Evolutionary conservation across 1,140 invertebrate genomes (phyloP), one percentile per base, ranked within the genome.

Genomic region (Nephotettix cincticeps): DNA sequence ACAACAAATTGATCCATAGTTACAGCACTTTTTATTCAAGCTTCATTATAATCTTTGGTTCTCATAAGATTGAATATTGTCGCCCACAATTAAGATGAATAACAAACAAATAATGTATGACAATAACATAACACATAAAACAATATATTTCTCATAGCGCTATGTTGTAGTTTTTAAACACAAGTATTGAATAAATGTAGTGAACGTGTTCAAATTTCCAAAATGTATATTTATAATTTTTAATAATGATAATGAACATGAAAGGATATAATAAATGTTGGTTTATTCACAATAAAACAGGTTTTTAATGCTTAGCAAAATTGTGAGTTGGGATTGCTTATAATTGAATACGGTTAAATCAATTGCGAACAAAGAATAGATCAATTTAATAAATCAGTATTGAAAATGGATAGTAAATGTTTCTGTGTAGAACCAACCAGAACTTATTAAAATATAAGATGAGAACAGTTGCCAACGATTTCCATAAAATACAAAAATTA

Each of bases 51-150:
- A 67, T 67, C 64, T 67, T 67, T 67, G 64, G 64, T 67, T 45
- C 28, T 32, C 63, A 32, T 29, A 43, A 19, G 40, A 14, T 67
- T 40, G 32, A 43, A 67, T 67, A 67, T 67, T 67, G 64, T 67
- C 64, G 64, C 64, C 40, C 64, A 67, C 64, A 65, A 67, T 67
- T 27, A 67, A 67, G 32, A 67, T 32, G 19, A 64, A 32, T 67
- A 67, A 67, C 64, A 67, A 65, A 65, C 64, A 45, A 67, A 43
- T 43, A 67, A 25, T 45, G 19, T 45, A 65, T 65, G 17, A 36
- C 32, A 65, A 23, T 65, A 28, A 63, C 29, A 13, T 11, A 25
- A 65, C 11, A 14, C 17, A 45, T 67, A 67, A 29, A 40, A 45
- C 30, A 67, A 28, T 25, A 45, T 43, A 65, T n/a, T 17, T n/a